Conservation (phyloP, 2,888 invertebrate species). For the Abscondita cerata region DNA sequence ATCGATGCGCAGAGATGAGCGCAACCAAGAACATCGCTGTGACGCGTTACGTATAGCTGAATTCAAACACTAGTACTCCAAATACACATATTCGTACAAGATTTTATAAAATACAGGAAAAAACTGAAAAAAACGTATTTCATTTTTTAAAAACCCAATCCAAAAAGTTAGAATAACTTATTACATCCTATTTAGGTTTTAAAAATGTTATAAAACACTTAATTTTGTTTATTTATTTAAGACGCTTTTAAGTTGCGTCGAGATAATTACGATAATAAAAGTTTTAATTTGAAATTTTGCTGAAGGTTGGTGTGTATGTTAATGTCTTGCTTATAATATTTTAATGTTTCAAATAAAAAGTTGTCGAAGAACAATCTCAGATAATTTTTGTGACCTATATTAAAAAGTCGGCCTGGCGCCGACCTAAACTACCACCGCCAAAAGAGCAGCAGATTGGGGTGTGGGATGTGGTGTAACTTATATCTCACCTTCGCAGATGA, state of each 20-base stretch:
- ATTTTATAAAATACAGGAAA: too few relatives aligned
- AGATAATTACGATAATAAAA: too few relatives aligned
- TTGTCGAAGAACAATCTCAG: conserved; percentile 13
- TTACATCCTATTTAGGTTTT: too few relatives aligned
- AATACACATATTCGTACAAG: background rate
- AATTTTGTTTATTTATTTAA: too few relatives aligned
- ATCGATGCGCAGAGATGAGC: conserved; percentile 49
- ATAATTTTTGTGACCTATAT: conserved; percentile 33
- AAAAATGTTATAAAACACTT: too few relatives aligned
- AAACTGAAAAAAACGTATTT: too few relatives aligned
- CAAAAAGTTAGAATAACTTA: too few relatives aligned
- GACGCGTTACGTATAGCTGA: conserved; percentile 9
- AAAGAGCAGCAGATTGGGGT: conserved; percentile 21
- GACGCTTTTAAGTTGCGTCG: too few relatives aligned
- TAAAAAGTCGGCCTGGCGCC: conserved; percentile 25
- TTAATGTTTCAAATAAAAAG: conserved; percentile 10
- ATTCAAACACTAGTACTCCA: background rate
- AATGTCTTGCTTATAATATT: too few relatives aligned
- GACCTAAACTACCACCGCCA: conserved; percentile 15
- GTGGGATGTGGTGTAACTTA: conserved; percentile 15
- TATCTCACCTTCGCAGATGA: conserved; percentile 96
- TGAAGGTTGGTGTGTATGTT: too few relatives aligned
- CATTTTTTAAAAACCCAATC: too few relatives aligned
- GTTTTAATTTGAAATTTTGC: too few relatives aligned
- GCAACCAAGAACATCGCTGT: conserved; percentile 24